phyloP scores from a whole-genome alignment of 1,140 invertebrate species.

The Eumeta japonica region DNA sequence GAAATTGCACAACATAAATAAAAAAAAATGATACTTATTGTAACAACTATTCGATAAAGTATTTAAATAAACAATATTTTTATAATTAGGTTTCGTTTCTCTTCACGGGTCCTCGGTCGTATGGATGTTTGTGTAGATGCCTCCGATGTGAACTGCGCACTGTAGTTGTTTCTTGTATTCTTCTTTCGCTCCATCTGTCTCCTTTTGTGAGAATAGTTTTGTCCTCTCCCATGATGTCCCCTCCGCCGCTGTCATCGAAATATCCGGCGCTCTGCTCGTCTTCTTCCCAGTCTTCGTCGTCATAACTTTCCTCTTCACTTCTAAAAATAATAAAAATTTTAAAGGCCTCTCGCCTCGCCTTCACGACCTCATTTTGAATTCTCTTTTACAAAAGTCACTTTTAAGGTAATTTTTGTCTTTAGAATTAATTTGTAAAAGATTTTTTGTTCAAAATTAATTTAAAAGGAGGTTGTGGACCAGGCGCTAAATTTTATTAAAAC shows the following conservation, averaged over 20 bases:
- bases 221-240: conserved; percentile 36
- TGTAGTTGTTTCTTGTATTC: conserved; percentile 15
- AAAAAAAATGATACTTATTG: no score
- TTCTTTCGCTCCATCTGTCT: conserved; percentile 12
- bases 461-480: no score
- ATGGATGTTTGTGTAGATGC: conserved; percentile 53
- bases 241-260: conserved; percentile 27
- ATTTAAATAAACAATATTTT: no score
- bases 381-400: no score
- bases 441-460: neutral
- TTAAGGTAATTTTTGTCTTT: neutral
- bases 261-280: conserved; percentile 25
- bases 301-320: conserved; percentile 22
- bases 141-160: conserved; percentile 31
- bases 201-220: conserved; percentile 20
- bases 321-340: no score
- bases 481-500: neutral
- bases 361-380: no score
- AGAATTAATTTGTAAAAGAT: neutral
- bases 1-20: conserved; percentile 2
- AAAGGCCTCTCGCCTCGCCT: no score
- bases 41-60: no score
- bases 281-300: conserved; percentile 25
- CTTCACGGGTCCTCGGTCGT: conserved; percentile 37
- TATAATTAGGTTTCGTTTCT: conserved; percentile 8